phyloP scores from a whole-genome alignment of 30 jellyfish, hydroid and myxozoan species.

The Pelagia noctiluca region DNA sequence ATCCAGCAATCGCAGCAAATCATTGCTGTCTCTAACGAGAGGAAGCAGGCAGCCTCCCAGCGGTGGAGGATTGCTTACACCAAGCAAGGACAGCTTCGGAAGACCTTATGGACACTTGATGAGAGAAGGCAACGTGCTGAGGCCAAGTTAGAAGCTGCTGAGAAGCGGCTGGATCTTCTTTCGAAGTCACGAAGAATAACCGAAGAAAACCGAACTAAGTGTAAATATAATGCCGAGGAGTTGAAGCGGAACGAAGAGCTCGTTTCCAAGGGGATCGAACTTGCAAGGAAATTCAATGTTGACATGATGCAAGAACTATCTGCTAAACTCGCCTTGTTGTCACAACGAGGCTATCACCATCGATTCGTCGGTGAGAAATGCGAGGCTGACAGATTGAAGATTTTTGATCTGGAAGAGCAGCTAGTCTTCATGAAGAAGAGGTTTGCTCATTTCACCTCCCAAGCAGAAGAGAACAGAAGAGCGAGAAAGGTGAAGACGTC shows the following conservation, averaged over 20 bases:
- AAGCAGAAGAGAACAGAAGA: constrained; percentile 15
- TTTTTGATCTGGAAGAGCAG: constrained; percentile 24
- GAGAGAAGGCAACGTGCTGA: constrained; percentile 47
- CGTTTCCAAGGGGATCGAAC: background rate
- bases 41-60: constrained; percentile 8
- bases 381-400: background rate
- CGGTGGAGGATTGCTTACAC: constrained; percentile 28
- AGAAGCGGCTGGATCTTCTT: constrained; percentile 7
- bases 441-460: constrained; percentile 12
- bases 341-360: constrained; percentile 30
- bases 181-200: background rate
- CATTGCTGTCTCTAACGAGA: constrained; percentile 4
- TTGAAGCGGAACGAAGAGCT: background rate
- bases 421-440: constrained; percentile 38
- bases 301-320: constrained; percentile 21
- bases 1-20: constrained; percentile 1
- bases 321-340: constrained; percentile 21
- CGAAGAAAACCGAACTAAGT: background rate
- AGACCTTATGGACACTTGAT: constrained; percentile 3
- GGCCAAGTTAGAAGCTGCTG: constrained; percentile 19
- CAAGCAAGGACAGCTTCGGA: constrained; percentile 39
- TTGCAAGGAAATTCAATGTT: constrained; percentile 47
- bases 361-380: constrained; percentile 19
- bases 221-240: background rate
- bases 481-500: constrained; percentile 4